These are phyloP conservation scores for Tylochromis polylepis DNA, from an alignment of 2,113 vertebrate genomes.

Conservation along the genomic window DNA sequence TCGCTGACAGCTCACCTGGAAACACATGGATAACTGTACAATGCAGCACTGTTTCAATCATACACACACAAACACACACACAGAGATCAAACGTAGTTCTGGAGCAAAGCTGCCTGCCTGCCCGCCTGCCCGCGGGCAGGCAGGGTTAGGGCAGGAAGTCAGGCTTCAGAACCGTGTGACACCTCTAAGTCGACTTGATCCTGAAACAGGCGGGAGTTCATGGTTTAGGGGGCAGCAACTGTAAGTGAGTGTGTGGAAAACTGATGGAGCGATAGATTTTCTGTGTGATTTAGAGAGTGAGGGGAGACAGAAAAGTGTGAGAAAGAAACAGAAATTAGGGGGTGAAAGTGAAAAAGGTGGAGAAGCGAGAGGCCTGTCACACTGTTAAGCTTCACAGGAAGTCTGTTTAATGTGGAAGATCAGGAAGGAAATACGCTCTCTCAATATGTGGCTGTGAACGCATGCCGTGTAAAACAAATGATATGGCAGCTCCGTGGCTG, in stretches of 20 bases:
- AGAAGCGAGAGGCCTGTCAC: slow-evolving; percentile 40
- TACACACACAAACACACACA: slow-evolving; percentile 17
- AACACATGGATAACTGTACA: slow-evolving; percentile 68
- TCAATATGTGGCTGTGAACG: slow-evolving; percentile 1
- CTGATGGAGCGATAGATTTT: slow-evolving; percentile 30
- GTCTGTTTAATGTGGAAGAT: slow-evolving; percentile 59
- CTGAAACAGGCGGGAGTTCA: slow-evolving; percentile 23
- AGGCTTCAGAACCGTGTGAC: slow-evolving; percentile 54
- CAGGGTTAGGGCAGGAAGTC: slow-evolving; percentile 59
- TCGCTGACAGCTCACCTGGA: slow-evolving; percentile 67
- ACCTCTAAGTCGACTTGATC: slow-evolving; percentile 64
- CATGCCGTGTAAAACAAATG: slow-evolving; percentile 41
- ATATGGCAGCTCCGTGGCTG: slow-evolving; percentile 21
- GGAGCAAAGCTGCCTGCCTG: slow-evolving; percentile 52
- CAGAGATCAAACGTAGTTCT: slow-evolving; percentile 36
- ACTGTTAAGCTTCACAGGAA: slow-evolving; percentile 42
- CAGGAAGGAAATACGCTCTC: slow-evolving; percentile 43
- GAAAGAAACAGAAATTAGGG: slow-evolving; percentile 19
- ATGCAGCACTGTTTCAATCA: slow-evolving; percentile 56
- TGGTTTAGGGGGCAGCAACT: slow-evolving; percentile 21
- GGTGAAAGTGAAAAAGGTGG: slow-evolving; percentile 25
- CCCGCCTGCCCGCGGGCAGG: slow-evolving; percentile 43
- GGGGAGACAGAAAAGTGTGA: not conserved
- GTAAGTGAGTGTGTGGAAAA: slow-evolving; percentile 17
- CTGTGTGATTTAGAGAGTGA: slow-evolving; percentile 40